These are phyloP conservation scores for Poeciliopsis gracilis DNA, from an alignment of 2,797 vertebrate species.

Conservation along the genomic window DNA sequence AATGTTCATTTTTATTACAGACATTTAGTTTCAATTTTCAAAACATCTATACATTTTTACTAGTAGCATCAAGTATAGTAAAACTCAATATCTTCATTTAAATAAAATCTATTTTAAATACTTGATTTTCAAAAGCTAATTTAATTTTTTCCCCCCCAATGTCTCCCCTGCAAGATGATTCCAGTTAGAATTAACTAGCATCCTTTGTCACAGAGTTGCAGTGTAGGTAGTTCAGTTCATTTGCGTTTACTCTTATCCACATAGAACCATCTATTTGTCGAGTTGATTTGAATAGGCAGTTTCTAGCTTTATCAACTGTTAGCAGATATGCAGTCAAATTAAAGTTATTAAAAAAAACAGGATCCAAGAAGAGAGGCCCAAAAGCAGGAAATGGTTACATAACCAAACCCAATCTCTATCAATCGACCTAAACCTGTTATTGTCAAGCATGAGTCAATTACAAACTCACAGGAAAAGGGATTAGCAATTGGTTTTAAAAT, in stretches of 20 bases:
- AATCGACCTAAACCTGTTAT: background rate
- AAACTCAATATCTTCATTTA: slow-evolving; percentile 11
- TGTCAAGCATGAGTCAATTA: background rate
- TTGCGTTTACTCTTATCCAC: slow-evolving; percentile 29
- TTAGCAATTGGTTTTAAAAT: background rate
- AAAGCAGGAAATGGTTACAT: slow-evolving; percentile 2
- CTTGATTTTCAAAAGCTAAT: background rate
- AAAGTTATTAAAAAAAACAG: slow-evolving; percentile 7
- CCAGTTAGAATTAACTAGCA: background rate
- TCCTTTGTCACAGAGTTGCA: slow-evolving; percentile 6
- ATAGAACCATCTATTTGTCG: background rate
- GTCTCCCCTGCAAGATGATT: slow-evolving; percentile 1
- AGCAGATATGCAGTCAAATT: slow-evolving; percentile 24
- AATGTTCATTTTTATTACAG: background rate
- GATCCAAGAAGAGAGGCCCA: background rate
- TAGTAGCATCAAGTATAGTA: background rate
- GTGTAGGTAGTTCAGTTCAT: slow-evolving; percentile 20
- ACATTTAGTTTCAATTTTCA: background rate
- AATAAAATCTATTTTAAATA: slow-evolving; percentile 2
- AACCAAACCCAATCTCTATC: slow-evolving; percentile 6
- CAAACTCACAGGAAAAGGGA: background rate
- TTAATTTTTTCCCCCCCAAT: too few species aligned
- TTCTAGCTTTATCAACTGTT: slow-evolving; percentile 20
- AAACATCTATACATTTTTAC: background rate
- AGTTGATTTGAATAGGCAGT: slow-evolving; percentile 26